These are phyloP conservation scores for Corythornis leucogaster DNA, from an alignment of 2,797 vertebrate species.

Conservation along the genomic window DNA sequence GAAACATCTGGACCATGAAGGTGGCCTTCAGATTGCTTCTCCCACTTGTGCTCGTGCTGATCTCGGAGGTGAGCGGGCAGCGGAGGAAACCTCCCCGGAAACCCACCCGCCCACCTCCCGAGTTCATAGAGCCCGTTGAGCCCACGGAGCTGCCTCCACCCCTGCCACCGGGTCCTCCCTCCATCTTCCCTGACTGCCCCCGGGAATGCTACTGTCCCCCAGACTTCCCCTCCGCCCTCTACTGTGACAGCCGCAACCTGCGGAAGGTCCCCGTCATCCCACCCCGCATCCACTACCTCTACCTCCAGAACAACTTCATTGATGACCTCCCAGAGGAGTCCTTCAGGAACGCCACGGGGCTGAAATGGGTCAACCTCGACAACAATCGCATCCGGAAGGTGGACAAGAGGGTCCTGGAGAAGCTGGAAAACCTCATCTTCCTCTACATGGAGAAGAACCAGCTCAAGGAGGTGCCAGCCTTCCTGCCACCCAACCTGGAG, in stretches of 20 bases:
- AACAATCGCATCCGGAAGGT: constrained; percentile 93
- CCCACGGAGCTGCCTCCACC: constrained; percentile 94
- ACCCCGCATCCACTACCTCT: constrained; percentile 89
- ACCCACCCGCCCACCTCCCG: constrained; percentile 63
- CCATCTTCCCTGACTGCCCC: constrained; percentile 89
- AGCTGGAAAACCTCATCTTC: constrained; percentile 87
- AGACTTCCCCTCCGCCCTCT: constrained; percentile 89
- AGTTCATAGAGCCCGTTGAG: constrained; percentile 84
- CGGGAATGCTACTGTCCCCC: constrained; percentile 89
- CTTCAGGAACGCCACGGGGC: constrained; percentile 88
- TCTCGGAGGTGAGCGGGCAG: constrained; percentile 83
- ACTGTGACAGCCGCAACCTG: constrained; percentile 97
- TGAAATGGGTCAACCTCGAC: constrained; percentile 94
- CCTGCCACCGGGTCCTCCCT: constrained; percentile 87
- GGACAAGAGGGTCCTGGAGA: constrained; percentile 90
- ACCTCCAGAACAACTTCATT: constrained; percentile 98
- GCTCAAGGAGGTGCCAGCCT: constrained; percentile 90
- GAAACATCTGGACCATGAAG: constrained; percentile 88
- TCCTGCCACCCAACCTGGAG: constrained; percentile 89
- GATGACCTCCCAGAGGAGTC: constrained; percentile 87
- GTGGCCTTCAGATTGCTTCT: constrained; percentile 81
- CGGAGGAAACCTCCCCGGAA: constrained; percentile 51
- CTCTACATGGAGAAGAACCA: constrained; percentile 91
- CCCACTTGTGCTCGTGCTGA: constrained; percentile 85
- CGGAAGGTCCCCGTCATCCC: constrained; percentile 90